Evolutionary conservation across 2,888 invertebrate genomes (phyloP).

Genomic region (Oligia latruncula): DNA sequence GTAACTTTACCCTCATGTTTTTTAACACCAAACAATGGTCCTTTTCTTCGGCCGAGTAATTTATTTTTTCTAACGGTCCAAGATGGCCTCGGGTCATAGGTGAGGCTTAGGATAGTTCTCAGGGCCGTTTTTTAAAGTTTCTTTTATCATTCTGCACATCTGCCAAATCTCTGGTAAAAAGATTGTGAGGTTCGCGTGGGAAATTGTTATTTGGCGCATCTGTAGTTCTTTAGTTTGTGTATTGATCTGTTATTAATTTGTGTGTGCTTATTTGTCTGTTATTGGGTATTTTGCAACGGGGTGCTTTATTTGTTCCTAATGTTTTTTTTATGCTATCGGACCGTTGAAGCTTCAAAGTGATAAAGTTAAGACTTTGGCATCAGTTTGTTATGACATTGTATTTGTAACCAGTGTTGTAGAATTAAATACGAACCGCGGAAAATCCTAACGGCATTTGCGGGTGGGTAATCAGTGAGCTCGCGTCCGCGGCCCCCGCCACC

Average conservation of each 20-base stretch:
- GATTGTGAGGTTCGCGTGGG: slow-evolving; percentile 73
- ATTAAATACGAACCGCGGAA: slow-evolving; percentile 14
- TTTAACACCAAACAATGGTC: slow-evolving; percentile 84
- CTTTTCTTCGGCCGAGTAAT: slow-evolving; percentile 82
- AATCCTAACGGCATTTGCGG: slow-evolving; percentile 44
- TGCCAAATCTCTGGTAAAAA: slow-evolving; percentile 76
- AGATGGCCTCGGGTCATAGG: slow-evolving; percentile 88
- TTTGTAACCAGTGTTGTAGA: neutral
- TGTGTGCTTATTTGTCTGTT: slow-evolving; percentile 36
- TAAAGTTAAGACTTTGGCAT: neutral
- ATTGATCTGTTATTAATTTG: slow-evolving; percentile 56
- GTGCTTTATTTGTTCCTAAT: neutral
- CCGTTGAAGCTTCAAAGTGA: neutral
- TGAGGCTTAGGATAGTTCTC: slow-evolving; percentile 85
- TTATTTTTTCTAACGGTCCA: slow-evolving; percentile 87
- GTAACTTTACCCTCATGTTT: slow-evolving; percentile 85
- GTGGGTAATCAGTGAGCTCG: slow-evolving; percentile 38
- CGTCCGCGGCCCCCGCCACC: slow-evolving; percentile 54
- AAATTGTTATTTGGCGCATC: slow-evolving; percentile 65
- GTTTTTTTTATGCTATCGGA: neutral
- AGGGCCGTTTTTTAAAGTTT: slow-evolving; percentile 81
- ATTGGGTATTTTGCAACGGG: neutral
- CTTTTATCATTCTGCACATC: slow-evolving; percentile 83
- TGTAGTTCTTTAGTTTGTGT: slow-evolving; percentile 44
- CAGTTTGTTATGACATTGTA: slow-evolving; percentile 7